Evolutionary conservation across 2,113 vertebrate species (phyloP).

Genomic region (Nettapus auritus): DNA sequence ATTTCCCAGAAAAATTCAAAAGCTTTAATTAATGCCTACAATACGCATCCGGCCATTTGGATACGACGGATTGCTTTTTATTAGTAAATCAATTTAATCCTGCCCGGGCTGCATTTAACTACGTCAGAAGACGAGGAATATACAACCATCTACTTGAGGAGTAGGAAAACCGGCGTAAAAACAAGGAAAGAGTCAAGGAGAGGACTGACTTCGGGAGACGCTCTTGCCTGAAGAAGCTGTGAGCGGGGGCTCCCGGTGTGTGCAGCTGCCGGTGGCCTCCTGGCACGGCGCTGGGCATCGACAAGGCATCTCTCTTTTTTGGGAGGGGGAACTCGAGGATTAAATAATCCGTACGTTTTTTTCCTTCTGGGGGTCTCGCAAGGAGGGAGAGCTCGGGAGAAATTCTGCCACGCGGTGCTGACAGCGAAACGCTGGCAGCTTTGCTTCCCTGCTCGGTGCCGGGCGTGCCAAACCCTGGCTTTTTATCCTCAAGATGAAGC

Average conservation of each 20-base stretch:
- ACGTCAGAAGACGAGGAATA: not conserved
- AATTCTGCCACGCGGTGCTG: not conserved
- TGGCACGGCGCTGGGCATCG: not conserved
- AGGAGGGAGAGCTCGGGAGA: not conserved
- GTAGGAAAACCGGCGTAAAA: not conserved
- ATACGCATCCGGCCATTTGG: not conserved
- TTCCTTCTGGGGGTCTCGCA: not conserved
- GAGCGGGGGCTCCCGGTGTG: not conserved
- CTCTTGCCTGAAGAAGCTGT: not conserved
- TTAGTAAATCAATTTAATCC: not conserved
- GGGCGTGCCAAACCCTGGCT: not conserved
- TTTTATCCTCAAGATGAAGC: not conserved
- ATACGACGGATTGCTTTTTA: not conserved
- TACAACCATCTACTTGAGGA: not conserved
- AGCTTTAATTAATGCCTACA: not conserved
- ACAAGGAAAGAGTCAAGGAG: not conserved
- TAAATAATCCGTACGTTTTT: fast-evolving
- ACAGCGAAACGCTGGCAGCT: not conserved
- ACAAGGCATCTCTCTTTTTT: fast-evolving
- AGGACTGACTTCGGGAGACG: not conserved
- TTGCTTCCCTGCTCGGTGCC: not conserved
- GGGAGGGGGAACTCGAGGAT: not conserved
- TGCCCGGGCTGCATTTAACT: not conserved
- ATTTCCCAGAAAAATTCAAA: not conserved
- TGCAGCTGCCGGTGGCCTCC: not conserved